A percentile compares a stretch with the other conserved stretches of the same genome.
Evolutionary conservation across 53 echinoderm and acorn worm genomes (phyloP).

Genomic region (Crossaster papposus): DNA sequence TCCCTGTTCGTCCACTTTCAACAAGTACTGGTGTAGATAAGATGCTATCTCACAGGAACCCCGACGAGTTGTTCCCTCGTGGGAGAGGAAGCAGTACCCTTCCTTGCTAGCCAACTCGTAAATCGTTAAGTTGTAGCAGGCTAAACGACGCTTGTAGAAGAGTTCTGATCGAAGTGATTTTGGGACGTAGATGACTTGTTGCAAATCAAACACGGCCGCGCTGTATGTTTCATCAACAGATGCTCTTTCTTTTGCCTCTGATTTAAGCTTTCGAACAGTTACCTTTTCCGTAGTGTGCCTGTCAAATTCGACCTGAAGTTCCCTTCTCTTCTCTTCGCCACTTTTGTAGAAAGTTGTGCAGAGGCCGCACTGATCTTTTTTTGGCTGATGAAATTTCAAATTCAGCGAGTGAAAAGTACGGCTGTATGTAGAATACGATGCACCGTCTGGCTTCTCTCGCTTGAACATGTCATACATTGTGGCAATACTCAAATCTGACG

Average conservation of each 20-base stretch:
- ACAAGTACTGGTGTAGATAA: conserved; percentile 15
- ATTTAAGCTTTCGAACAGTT: conserved; percentile 50
- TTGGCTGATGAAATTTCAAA: conserved; percentile 64
- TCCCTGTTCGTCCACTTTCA: not conserved
- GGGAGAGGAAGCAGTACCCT: conserved; percentile 50
- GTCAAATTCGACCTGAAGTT: conserved; percentile 31
- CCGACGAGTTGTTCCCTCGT: conserved; percentile 25
- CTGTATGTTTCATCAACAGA: not conserved
- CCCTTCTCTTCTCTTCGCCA: no score
- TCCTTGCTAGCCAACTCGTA: conserved; percentile 40
- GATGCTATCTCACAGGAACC: conserved; percentile 31
- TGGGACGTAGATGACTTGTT: conserved; percentile 68
- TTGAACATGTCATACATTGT: conserved; percentile 62
- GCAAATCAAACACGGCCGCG: conserved; percentile 56
- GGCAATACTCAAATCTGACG: conserved; percentile 41
- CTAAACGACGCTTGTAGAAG: conserved; percentile 59
- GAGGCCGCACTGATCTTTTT: conserved; percentile 68
- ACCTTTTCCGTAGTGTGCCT: conserved; percentile 55
- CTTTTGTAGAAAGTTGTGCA: no score
- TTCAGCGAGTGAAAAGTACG: conserved; percentile 58
- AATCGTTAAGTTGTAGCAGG: conserved; percentile 63
- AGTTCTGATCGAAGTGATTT: conserved; percentile 52
- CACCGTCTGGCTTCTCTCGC: not conserved
- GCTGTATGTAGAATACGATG: conserved; percentile 17
- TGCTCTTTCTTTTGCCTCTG: conserved; percentile 44